Evolutionary conservation across 2,113 vertebrate genomes (phyloP).

Genomic region (Syrmaticus mikado): DNA sequence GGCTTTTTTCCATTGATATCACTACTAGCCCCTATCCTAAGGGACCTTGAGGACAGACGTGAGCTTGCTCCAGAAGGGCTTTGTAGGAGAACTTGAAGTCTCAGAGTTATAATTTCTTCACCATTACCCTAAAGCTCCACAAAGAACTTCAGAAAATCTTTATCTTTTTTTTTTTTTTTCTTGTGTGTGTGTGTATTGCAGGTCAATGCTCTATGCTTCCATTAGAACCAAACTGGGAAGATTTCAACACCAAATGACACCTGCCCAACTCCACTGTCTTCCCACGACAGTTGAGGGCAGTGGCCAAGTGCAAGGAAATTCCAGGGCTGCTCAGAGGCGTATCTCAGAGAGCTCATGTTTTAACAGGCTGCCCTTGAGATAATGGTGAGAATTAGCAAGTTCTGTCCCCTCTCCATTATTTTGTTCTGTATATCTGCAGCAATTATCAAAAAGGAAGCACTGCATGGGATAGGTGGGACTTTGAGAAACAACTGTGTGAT

Average conservation of each 20-base stretch:
- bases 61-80: neutral
- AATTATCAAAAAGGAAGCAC: slow-evolving; percentile 58
- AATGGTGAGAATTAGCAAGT: slow-evolving; percentile 4
- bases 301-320: slow-evolving; percentile 37
- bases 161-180: neutral
- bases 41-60: neutral
- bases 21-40: neutral
- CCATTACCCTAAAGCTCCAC: neutral
- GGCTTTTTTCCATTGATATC: neutral
- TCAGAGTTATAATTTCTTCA: neutral
- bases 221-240: neutral
- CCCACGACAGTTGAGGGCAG: neutral
- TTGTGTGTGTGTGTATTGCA: neutral
- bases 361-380: slow-evolving; percentile 46
- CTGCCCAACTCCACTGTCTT: neutral
- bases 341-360: slow-evolving; percentile 42
- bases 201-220: neutral
- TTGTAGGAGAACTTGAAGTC: neutral
- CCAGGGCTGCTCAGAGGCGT: neutral
- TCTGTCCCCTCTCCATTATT: slow-evolving; percentile 28
- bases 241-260: neutral
- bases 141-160: neutral
- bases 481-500: neutral
- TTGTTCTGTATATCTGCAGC: neutral
- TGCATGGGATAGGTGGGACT: slow-evolving; percentile 43